Conservation (phyloP, 2,888 invertebrate species). For the Augiades crinisus region DNA sequence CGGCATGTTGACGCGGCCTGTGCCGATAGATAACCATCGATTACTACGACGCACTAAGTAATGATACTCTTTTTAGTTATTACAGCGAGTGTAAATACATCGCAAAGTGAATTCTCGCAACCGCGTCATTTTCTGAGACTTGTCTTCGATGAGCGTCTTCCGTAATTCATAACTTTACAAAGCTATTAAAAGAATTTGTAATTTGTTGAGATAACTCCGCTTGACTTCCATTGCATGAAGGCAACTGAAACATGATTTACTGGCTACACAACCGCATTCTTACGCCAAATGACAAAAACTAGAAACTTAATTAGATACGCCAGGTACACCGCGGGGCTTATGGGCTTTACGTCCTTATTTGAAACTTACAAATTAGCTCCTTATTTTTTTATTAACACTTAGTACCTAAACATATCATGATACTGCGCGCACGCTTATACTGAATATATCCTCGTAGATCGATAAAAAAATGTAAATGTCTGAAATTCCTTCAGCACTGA, state of each 20-base stretch:
- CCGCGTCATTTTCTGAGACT: not conserved
- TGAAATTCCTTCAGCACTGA: conserved; percentile 17
- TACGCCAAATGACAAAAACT: conserved; percentile 19
- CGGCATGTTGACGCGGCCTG: conserved; percentile 36
- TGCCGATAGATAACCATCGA: conserved; percentile 28
- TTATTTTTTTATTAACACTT: conserved; percentile 1
- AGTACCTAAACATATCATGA: no score
- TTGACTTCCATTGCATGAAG: not conserved
- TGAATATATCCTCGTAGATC: no score
- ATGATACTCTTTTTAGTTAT: conserved; percentile 33
- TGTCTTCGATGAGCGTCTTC: not conserved
- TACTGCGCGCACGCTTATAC: no score
- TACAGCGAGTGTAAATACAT: conserved; percentile 18
- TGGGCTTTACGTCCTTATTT: conserved; percentile 17
- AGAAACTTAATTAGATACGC: conserved; percentile 21
- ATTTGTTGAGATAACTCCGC: not conserved
- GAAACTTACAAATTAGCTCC: conserved; percentile 11
- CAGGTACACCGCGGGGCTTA: conserved; percentile 5
- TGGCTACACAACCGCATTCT: conserved; percentile 12
- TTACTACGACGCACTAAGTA: conserved; percentile 20
- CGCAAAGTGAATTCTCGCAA: conserved; percentile 17
- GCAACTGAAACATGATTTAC: conserved; percentile 2
- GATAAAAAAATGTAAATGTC: conserved; percentile 14
- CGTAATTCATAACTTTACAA: conserved; percentile 1
- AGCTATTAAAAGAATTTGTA: conserved; percentile 3